Conservation (phyloP, 2,888 invertebrate genomes). For the Coelogynopora nodosa region DNA sequence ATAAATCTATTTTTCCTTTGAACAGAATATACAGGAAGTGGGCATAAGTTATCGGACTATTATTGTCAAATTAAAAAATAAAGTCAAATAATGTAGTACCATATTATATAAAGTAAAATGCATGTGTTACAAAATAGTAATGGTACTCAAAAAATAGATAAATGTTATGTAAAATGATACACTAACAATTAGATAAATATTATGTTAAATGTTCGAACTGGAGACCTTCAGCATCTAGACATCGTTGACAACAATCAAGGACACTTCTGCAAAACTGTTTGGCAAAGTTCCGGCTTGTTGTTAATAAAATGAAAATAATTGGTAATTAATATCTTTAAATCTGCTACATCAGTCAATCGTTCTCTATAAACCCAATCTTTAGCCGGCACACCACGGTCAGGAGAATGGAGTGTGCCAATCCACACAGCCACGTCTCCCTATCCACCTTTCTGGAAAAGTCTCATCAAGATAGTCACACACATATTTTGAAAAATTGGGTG, state of each 20-base stretch:
- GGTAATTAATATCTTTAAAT: background rate
- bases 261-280: constrained; percentile 12
- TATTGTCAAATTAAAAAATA: no score
- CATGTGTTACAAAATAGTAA: background rate
- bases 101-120: background rate
- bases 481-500: constrained; percentile 7
- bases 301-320: constrained; percentile 13
- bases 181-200: background rate
- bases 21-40: no score
- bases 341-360: constrained; percentile 27
- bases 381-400: background rate
- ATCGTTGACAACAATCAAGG: background rate
- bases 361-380: background rate
- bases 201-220: background rate
- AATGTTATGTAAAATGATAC: no score
- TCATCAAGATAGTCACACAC: background rate
- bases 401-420: background rate
- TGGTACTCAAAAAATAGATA: background rate
- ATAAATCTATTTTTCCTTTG: no score
- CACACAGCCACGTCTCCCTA: constrained; percentile 1
- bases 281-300: constrained; percentile 9
- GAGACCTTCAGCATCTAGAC: constrained; percentile 26
- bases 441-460: constrained; percentile 18
- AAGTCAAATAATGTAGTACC: background rate
- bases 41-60: no score